Evolutionary conservation across 2,113 vertebrate species (phyloP).

Genomic region (Myotis yumanensis): DNA sequence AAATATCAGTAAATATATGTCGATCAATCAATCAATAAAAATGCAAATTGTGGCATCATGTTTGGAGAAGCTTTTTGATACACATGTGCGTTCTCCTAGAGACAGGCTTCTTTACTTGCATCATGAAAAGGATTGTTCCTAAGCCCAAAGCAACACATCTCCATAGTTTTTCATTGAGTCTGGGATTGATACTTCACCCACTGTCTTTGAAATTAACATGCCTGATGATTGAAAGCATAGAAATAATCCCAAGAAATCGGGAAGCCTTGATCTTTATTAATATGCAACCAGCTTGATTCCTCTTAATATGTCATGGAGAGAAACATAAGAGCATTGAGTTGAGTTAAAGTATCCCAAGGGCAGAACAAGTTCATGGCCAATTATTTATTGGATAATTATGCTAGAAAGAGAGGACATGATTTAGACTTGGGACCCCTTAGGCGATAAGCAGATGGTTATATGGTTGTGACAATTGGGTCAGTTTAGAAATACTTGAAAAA

Average conservation of each 20-base stretch:
- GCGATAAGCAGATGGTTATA: background rate
- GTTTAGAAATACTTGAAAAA: constrained; percentile 35
- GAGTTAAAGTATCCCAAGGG: background rate
- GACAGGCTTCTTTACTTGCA: background rate
- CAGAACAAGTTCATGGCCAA: background rate
- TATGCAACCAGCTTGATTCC: background rate
- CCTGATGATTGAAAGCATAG: background rate
- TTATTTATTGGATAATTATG: background rate
- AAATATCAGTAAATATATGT: too few relatives aligned
- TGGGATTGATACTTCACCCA: background rate
- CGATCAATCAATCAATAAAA: too few relatives aligned
- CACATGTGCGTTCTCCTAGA: background rate
- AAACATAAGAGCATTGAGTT: background rate
- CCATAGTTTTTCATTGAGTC: background rate
- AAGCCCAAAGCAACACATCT: background rate
- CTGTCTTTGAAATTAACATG: background rate
- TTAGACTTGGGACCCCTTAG: background rate
- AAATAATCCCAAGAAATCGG: background rate
- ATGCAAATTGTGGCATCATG: background rate
- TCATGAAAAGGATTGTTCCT: background rate
- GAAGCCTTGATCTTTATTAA: background rate
- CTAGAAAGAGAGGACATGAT: background rate
- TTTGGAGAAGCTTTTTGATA: background rate
- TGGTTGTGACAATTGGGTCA: background rate
- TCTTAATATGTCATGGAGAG: background rate